Percentiles rank a stretch among this genome's conserved stretches.
Conservation (phyloP, 2,113 vertebrate species). For the Myrmecobius fasciatus region DNA sequence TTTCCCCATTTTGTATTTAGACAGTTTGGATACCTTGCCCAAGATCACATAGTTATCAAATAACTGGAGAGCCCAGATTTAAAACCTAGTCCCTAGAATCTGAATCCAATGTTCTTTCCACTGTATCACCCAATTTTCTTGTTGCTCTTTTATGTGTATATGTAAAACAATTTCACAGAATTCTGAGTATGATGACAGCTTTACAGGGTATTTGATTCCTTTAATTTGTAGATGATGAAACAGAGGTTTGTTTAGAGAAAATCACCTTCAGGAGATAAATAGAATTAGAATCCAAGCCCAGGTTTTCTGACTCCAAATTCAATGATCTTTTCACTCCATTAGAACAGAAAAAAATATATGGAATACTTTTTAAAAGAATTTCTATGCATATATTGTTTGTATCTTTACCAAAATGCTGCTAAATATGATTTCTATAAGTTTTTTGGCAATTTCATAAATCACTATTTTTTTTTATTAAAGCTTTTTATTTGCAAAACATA, state of each 20-base stretch:
- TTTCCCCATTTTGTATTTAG: neutral
- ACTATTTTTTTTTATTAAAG: too few relatives aligned
- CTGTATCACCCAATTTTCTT: neutral
- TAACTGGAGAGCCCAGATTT: neutral
- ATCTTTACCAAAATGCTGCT: neutral
- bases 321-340: neutral
- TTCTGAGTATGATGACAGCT: neutral
- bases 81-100: neutral
- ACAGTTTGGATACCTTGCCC: neutral
- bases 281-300: neutral
- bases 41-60: neutral
- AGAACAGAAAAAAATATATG: neutral
- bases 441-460: neutral
- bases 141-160: neutral
- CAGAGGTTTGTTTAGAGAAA: neutral
- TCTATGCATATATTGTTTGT: neutral
- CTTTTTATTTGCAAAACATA: too few relatives aligned
- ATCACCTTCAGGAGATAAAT: neutral
- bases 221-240: neutral
- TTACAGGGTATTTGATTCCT: neutral
- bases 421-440: neutral
- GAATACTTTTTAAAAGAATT: neutral
- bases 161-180: neutral
- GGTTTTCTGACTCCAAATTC: neutral
- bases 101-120: neutral